Conservation (phyloP, 2,888 invertebrate genomes). For the Hypena proboscidalis region DNA sequence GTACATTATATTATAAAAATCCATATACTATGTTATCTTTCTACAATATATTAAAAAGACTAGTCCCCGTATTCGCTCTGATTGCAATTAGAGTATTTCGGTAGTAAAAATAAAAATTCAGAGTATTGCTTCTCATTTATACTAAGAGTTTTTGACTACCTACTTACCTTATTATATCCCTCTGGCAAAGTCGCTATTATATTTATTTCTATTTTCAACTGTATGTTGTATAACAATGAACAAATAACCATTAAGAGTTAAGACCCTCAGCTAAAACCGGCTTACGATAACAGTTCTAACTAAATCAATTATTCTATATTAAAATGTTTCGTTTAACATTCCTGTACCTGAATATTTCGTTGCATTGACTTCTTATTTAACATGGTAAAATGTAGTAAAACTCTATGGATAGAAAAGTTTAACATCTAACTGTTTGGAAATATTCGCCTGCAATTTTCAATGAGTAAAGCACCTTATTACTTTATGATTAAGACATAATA, state of each 20-base stretch:
- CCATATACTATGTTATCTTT: slow-evolving; percentile 14
- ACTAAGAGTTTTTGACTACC: slow-evolving; percentile 82
- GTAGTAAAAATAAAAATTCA: slow-evolving; percentile 79
- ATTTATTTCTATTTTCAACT: slow-evolving; percentile 48
- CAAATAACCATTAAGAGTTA: slow-evolving; percentile 50
- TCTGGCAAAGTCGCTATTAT: slow-evolving; percentile 73
- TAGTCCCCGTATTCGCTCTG: slow-evolving; percentile 61
- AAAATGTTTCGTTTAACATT: slow-evolving; percentile 55
- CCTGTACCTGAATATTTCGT: slow-evolving; percentile 68
- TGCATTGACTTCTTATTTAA: slow-evolving; percentile 58
- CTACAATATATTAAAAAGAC: slow-evolving; percentile 26
- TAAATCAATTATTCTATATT: slow-evolving; percentile 63
- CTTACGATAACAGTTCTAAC: slow-evolving; percentile 60
- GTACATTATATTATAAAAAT: slow-evolving; percentile 31
- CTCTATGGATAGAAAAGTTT: slow-evolving; percentile 30
- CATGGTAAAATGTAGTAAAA: slow-evolving; percentile 31
- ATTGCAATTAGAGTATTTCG: slow-evolving; percentile 73
- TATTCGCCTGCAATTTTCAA: slow-evolving; percentile 25
- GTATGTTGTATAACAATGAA: slow-evolving; percentile 54
- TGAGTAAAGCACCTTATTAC: slow-evolving; percentile 14
- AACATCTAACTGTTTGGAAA: slow-evolving; percentile 28
- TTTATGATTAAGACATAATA: slow-evolving; percentile 26
- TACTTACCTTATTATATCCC: slow-evolving; percentile 79
- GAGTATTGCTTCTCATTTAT: slow-evolving; percentile 85
- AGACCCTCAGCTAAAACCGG: slow-evolving; percentile 52